Evolutionary conservation across 2,888 invertebrate species (phyloP).

Genomic region (Hypolimnas misippus): DNA sequence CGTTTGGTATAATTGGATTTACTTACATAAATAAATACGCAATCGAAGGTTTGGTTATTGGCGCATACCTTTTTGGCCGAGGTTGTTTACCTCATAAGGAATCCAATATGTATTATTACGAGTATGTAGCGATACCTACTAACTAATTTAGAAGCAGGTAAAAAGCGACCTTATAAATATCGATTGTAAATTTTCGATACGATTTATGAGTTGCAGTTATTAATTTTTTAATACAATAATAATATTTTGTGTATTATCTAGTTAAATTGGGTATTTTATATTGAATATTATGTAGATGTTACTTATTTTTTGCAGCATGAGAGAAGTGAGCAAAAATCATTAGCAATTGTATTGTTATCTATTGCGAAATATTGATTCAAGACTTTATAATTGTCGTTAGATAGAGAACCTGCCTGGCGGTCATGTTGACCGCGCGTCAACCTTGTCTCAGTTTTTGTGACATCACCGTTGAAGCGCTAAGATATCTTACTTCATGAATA

Average conservation of each 20-base stretch:
- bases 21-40: conserved; percentile 3
- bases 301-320: not conserved
- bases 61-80: conserved; percentile 14
- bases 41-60: conserved; percentile 19
- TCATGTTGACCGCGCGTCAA: conserved; percentile 51
- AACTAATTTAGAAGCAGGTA: not conserved
- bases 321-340: not conserved
- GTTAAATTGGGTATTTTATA: no score
- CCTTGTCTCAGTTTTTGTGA: conserved; percentile 62
- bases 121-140: not conserved
- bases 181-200: not conserved
- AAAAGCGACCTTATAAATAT: conserved; percentile 1
- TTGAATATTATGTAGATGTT: not conserved
- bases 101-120: not conserved
- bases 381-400: conserved; percentile 18
- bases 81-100: conserved; percentile 24
- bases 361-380: conserved; percentile 2
- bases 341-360: not conserved
- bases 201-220: no score
- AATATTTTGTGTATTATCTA: no score
- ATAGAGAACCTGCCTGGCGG: conserved; percentile 35
- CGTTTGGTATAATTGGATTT: conserved; percentile 4
- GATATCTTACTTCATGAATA: conserved; percentile 15
- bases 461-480: conserved; percentile 54
- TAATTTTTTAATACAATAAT: no score